A percentile compares a stretch with the other conserved stretches of the same genome.
Evolutionary conservation across 2,797 vertebrate species (phyloP).

Genomic region (Artibeus lituratus): DNA sequence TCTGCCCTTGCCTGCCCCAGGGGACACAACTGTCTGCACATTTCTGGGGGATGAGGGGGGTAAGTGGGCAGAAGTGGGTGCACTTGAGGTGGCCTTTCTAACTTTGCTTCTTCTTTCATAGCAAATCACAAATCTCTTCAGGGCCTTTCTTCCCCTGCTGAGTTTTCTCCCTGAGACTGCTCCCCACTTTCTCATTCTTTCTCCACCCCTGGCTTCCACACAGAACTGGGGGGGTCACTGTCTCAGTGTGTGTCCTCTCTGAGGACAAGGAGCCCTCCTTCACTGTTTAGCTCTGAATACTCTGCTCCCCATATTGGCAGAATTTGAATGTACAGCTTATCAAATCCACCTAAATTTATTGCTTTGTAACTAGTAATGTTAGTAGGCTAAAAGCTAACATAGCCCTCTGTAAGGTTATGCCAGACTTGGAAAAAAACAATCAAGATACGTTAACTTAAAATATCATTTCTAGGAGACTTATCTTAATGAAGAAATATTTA

Average conservation of each 20-base stretch:
- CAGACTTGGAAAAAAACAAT: conserved; percentile 73
- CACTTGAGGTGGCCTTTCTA: neutral
- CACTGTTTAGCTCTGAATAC: neutral
- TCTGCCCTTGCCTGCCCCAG: neutral
- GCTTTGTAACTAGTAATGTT: neutral
- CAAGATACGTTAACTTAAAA: conserved; percentile 76
- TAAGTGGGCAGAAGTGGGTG: neutral
- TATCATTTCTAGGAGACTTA: conserved; percentile 75
- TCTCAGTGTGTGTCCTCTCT: neutral
- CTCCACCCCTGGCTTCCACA: neutral
- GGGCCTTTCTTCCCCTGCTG: fast-evolving
- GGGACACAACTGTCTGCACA: neutral
- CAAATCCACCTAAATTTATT: neutral
- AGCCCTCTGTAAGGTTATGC: conserved; percentile 64
- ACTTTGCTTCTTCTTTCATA: neutral
- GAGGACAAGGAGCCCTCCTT: neutral
- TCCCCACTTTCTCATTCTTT: neutral
- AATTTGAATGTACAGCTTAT: neutral
- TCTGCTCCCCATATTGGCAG: neutral
- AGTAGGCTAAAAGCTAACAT: conserved; percentile 48
- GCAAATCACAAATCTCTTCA: neutral
- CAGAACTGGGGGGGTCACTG: neutral
- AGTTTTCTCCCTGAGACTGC: neutral
- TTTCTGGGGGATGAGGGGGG: neutral
- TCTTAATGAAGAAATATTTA: conserved; percentile 74